Percentiles rank a stretch among this genome's conserved stretches.
Conservation (phyloP, 2,888 invertebrate species). For the Drosophila neotestacea region DNA sequence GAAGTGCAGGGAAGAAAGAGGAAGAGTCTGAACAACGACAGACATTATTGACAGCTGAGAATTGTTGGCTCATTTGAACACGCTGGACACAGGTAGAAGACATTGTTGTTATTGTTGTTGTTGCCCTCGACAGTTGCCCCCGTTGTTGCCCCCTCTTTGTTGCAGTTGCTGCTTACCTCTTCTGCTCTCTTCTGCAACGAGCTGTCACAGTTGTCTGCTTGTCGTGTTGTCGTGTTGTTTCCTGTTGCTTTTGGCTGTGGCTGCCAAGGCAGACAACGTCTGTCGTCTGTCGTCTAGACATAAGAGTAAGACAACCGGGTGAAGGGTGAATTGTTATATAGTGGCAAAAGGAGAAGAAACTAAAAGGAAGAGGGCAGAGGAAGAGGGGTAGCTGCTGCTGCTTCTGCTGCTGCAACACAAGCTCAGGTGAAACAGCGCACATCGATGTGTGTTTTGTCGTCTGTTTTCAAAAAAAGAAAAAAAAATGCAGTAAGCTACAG, state of each 20-base stretch:
- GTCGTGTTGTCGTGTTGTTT: slow-evolving; percentile 71
- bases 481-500: too few relatives aligned
- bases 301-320: slow-evolving; percentile 63
- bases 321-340: slow-evolving; percentile 35
- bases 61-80: slow-evolving; percentile 74
- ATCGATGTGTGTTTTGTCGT: slow-evolving; percentile 64
- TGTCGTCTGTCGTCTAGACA: slow-evolving; percentile 77
- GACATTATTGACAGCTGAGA: slow-evolving; percentile 81
- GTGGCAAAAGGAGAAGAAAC: background rate
- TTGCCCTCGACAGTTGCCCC: slow-evolving; percentile 2
- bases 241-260: slow-evolving; percentile 64
- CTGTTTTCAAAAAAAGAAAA: slow-evolving; percentile 30
- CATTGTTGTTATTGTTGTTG: slow-evolving; percentile 47
- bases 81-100: slow-evolving; percentile 61
- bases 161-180: slow-evolving; percentile 55
- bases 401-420: slow-evolving; percentile 51
- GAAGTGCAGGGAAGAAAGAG: background rate
- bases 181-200: slow-evolving; percentile 51
- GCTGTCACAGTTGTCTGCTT: slow-evolving; percentile 79
- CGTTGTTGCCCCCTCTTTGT: slow-evolving; percentile 36
- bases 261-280: slow-evolving; percentile 68
- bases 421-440: slow-evolving; percentile 53
- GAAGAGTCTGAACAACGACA: slow-evolving; percentile 52
- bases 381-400: slow-evolving; percentile 2
- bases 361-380: background rate